phyloP scores from a whole-genome alignment of 2,113 vertebrate genomes.

The Chlorodrepanis virens region DNA sequence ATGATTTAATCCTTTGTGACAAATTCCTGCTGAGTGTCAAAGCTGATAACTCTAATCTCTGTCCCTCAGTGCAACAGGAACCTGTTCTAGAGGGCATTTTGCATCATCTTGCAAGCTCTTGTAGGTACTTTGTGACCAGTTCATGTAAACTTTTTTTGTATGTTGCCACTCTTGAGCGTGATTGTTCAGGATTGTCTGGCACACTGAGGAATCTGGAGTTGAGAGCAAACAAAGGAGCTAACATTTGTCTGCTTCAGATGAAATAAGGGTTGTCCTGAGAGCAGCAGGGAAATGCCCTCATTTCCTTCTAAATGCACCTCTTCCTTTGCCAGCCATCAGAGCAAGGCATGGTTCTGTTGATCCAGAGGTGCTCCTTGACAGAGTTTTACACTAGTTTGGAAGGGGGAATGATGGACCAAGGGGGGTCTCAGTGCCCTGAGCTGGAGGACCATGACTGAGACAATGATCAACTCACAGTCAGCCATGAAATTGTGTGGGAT shows the following conservation, averaged over 20 bases:
- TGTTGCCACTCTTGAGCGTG: neutral
- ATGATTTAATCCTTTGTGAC: conserved; percentile 32
- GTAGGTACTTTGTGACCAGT: neutral
- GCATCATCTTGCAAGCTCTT: neutral
- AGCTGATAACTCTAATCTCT: conserved; percentile 55
- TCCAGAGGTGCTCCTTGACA: neutral
- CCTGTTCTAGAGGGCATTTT: neutral
- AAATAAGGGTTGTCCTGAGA: neutral
- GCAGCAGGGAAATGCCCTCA: neutral
- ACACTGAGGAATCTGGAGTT: neutral
- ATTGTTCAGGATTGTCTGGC: neutral
- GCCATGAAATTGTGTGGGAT: neutral
- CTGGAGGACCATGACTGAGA: neutral
- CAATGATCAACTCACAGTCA: neutral
- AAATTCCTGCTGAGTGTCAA: conserved; percentile 52
- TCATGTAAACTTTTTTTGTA: neutral
- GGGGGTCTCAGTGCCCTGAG: neutral
- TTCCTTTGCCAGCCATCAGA: conserved; percentile 27
- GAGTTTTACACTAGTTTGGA: neutral
- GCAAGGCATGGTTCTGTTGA: neutral
- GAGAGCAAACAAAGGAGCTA: neutral
- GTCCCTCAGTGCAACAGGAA: neutral
- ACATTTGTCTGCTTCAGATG: neutral
- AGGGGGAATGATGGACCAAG: neutral
- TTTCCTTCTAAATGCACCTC: conserved; percentile 20